These are phyloP conservation scores for Cremastinae sp. DNA, from an alignment of 2,888 invertebrate genomes.

Conservation along the genomic window DNA sequence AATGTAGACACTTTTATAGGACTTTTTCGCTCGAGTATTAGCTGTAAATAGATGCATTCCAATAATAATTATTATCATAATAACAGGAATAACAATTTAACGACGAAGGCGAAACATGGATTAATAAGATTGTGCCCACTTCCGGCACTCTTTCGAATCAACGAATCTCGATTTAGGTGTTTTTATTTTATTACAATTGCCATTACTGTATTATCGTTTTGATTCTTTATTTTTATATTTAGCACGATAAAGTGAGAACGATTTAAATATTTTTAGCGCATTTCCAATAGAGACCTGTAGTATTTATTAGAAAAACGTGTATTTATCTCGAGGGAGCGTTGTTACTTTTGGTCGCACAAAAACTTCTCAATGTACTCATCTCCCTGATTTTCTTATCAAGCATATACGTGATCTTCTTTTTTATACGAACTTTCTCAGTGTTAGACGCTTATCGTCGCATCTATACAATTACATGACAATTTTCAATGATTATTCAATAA, in stretches of 20 bases:
- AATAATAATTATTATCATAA: conserved; percentile 31
- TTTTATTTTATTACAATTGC: conserved; percentile 46
- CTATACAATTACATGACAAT: conserved; percentile 40
- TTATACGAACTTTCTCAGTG: conserved; percentile 45
- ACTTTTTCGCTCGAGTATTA: conserved; percentile 65
- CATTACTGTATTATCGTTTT: conserved; percentile 54
- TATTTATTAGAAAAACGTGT: conserved; percentile 51
- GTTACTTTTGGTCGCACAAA: conserved; percentile 53
- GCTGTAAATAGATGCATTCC: conserved; percentile 64
- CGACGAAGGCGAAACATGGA: conserved; percentile 10
- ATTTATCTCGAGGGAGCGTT: conserved; percentile 33
- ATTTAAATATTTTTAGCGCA: conserved; percentile 14
- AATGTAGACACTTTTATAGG: conserved; percentile 67
- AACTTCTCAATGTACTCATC: conserved; percentile 37
- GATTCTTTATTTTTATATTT: conserved; percentile 23
- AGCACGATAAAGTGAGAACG: conserved; percentile 1
- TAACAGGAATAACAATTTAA: conserved; percentile 22
- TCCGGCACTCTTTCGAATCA: conserved; percentile 38
- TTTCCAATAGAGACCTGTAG: conserved; percentile 6
- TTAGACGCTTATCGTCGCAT: conserved; percentile 34
- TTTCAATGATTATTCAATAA: conserved; percentile 51
- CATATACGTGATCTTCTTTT: conserved; percentile 42
- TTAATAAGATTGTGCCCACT: conserved; percentile 22
- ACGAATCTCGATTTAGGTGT: conserved; percentile 52
- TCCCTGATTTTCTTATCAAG: conserved; percentile 38